A percentile compares a stretch with the other conserved stretches of the same genome.
These are phyloP conservation scores for Clarias batrachus DNA, from an alignment of 2,113 vertebrate species.

Conservation along the genomic window DNA sequence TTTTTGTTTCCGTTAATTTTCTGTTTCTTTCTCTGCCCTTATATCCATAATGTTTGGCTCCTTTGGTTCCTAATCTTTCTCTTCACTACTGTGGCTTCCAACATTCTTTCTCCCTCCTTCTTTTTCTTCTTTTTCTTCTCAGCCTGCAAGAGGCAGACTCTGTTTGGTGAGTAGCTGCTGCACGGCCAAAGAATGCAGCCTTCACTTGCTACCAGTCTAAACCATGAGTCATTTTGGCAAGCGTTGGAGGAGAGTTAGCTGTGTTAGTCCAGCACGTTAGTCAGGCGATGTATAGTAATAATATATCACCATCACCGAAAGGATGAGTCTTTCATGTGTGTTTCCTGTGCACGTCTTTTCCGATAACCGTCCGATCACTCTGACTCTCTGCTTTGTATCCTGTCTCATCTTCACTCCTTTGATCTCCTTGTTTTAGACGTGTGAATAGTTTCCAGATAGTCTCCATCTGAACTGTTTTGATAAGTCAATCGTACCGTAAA, in stretches of 20 bases:
- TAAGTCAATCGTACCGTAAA: neutral
- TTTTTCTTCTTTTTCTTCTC: constrained; percentile 73
- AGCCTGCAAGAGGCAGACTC: constrained; percentile 79
- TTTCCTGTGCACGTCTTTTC: neutral
- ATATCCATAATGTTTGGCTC: neutral
- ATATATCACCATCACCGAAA: neutral
- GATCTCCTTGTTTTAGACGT: neutral
- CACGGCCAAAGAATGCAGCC: constrained; percentile 54
- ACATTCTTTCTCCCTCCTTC: constrained; percentile 17
- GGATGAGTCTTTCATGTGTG: neutral
- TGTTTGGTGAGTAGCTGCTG: constrained; percentile 81
- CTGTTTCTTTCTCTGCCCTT: constrained; percentile 20
- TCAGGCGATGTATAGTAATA: constrained; percentile 15
- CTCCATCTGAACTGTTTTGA: neutral
- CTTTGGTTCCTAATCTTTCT: constrained; percentile 14
- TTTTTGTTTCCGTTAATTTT: neutral
- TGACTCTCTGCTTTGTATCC: neutral
- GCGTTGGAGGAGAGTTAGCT: neutral
- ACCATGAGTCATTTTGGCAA: constrained; percentile 38
- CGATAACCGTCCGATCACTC: neutral
- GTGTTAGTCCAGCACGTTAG: neutral
- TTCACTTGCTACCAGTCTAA: constrained; percentile 49
- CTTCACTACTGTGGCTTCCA: constrained; percentile 3
- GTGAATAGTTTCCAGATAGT: neutral
- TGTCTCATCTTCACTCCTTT: constrained; percentile 4